Base-by-base conservation (phyloP, 2,888 invertebrate species). In the Archips crataeganus region DNA sequence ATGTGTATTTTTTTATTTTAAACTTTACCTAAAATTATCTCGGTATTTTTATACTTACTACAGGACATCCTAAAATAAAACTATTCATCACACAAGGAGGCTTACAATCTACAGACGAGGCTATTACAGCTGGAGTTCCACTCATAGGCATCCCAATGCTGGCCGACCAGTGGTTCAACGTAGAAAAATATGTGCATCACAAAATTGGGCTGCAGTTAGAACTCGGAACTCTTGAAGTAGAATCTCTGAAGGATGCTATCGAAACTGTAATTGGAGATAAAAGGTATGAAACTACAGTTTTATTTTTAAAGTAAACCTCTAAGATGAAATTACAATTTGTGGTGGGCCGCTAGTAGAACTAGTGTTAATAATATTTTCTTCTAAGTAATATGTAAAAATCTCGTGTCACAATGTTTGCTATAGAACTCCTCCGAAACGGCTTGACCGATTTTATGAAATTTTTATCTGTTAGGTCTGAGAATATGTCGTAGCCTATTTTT, bases 41-140 rank as follows among this genome's bases (percentile, higher is more conserved):
- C n/a, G n/a, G n/a, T n/a, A n/a, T n/a, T n/a, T n/a, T n/a, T n/a
- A n/a, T n/a, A n/a, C n/a, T n/a, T n/a, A 13, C 49, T 47, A 15
- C 74, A 85, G 85, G 70, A 11, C 92, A 93, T 79, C 87, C 87
- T 3, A 92, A 91, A 73, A 60, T 92, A 2, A 92, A 91, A 76
- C 47, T 89, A 2, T 93, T 93, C 63, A 83, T 92, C 32, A 89
- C 88, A 1, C 90, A 92, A 85, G 90, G 89, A 36, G 91, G 90
- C 15, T 75, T 89, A 2, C 90, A 90, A 75, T 90, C 90, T 0
- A 81, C 87, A 1, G 89, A 90, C 49, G 92, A 91, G 79, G 86
- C 90, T 0, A 85, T 92, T n/a, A 82, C 82, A 15, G 87, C 88
- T 6, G 86, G 85, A 36, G 89, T 91, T 0, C 92, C 93, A 1